These are phyloP conservation scores for Cosmopolites sordidus DNA, from an alignment of 2,888 invertebrate species.

Conservation along the genomic window DNA sequence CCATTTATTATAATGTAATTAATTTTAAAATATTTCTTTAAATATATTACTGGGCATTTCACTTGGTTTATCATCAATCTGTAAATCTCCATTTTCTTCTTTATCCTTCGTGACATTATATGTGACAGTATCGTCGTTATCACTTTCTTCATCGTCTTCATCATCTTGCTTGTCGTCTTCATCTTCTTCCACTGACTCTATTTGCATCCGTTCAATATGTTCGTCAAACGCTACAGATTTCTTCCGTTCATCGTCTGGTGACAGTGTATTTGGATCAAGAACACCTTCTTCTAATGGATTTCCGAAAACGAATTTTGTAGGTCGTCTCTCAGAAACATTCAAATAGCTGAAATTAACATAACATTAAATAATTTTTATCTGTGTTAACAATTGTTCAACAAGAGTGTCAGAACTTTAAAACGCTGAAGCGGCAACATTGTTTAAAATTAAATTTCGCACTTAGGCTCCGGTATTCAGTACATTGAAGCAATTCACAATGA, in stretches of 20 bases:
- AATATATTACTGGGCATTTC: slow-evolving; percentile 13
- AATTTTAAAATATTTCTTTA: slow-evolving; percentile 12
- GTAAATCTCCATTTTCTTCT: too few relatives aligned
- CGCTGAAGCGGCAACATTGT: too few relatives aligned
- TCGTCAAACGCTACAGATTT: slow-evolving; percentile 36
- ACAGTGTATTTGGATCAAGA: background rate
- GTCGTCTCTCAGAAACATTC: slow-evolving; percentile 31
- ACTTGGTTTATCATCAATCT: slow-evolving; percentile 1
- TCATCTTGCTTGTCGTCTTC: slow-evolving; percentile 30
- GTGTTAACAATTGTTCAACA: too few relatives aligned
- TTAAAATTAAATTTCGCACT: too few relatives aligned
- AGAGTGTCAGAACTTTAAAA: too few relatives aligned
- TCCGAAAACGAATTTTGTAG: slow-evolving; percentile 35
- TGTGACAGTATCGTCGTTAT: slow-evolving; percentile 7
- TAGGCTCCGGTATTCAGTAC: too few relatives aligned
- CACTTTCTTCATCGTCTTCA: slow-evolving; percentile 27
- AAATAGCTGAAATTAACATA: background rate
- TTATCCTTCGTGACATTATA: slow-evolving; percentile 1
- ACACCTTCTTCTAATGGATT: slow-evolving; percentile 18
- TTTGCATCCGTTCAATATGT: slow-evolving; percentile 34
- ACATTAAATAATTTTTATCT: too few relatives aligned
- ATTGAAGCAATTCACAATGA: too few relatives aligned
- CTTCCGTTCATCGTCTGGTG: slow-evolving; percentile 30
- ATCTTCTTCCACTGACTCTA: slow-evolving; percentile 28
- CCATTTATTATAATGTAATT: too few relatives aligned